These are phyloP conservation scores for Vimba vimba DNA, from an alignment of 2,113 vertebrate species.

Conservation along the genomic window DNA sequence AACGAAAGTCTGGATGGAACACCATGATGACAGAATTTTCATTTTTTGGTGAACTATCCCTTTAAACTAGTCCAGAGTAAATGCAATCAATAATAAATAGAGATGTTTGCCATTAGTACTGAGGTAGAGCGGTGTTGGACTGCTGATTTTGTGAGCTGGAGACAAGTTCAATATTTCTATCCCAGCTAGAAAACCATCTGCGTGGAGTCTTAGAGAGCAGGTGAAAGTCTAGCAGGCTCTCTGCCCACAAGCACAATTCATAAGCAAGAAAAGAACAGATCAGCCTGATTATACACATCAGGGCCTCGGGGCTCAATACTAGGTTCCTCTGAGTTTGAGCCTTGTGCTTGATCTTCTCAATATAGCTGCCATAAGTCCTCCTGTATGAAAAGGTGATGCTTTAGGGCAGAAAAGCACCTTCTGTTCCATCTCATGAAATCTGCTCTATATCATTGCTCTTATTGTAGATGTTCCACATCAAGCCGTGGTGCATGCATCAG, in stretches of 20 bases:
- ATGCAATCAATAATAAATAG: neutral
- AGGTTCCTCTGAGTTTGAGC: slow-evolving; percentile 33
- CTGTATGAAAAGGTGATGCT: slow-evolving; percentile 49
- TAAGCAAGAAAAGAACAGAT: slow-evolving; percentile 51
- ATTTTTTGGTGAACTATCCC: neutral
- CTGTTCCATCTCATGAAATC: slow-evolving; percentile 44
- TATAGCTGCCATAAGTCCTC: slow-evolving; percentile 50
- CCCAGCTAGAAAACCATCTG: slow-evolving; percentile 60
- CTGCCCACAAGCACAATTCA: slow-evolving; percentile 39
- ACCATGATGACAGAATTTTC: neutral
- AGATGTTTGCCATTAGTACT: neutral
- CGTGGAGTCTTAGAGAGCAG: slow-evolving; percentile 53
- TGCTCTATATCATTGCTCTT: slow-evolving; percentile 40
- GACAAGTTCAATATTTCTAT: slow-evolving; percentile 29
- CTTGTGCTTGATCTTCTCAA: slow-evolving; percentile 43
- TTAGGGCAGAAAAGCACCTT: slow-evolving; percentile 38
- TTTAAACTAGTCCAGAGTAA: no score
- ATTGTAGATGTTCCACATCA: slow-evolving; percentile 37
- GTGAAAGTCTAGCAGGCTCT: slow-evolving; percentile 60
- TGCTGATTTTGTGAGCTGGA: neutral
- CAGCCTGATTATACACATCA: slow-evolving; percentile 46
- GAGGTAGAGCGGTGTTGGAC: neutral
- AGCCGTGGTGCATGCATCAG: slow-evolving; percentile 14
- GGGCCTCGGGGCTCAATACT: slow-evolving; percentile 43
- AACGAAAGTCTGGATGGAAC: neutral